Base-by-base conservation (phyloP, 1,140 invertebrate genomes). In the Drosophila watanabei region DNA sequence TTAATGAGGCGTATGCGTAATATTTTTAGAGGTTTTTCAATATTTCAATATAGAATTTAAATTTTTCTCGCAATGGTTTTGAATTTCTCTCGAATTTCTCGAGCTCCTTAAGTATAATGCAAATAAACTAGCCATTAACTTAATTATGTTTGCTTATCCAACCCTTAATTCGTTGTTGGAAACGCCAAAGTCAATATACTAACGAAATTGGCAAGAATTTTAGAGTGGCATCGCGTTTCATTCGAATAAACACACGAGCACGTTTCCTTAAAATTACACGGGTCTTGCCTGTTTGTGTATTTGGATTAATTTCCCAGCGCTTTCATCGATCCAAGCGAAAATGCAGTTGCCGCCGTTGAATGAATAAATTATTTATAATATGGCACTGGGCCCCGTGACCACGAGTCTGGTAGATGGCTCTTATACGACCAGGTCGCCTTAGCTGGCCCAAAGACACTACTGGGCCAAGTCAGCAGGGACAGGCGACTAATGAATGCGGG, bases 391-490 rank as follows among this genome's bases (percentile, higher is more conserved):
- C n/a, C 16, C 18, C 28, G 35, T 7, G 28, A 14, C 33, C 33
- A 24, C 5, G 37, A 13, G 51, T 28, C 33, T 28, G 14, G 16
- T 41, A 13, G 18, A 57, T 11, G 54, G 35, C 43, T 46, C 28
- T 49, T 51, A 52, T 64, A 69, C 43, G 43, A 39, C 57, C 14
- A 52, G 63, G 41, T 63, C 45, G 66, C 24, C 56, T 85, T 63
- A 75, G 69, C 58, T 57, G 54, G 75, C 57, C 76, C 75, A 80
- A 61, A 82, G 79, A 75, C 68, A 87, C 56, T 79, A 87, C 41
- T 79, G 45, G 30, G 51, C 65, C 41, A 70, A 69, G 65, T 41
- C 65, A 39, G 49, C 51, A n/a, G 30, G 33, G 24, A 61, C 56
- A 28, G 41, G 39, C 52, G 59, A 59, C 79, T 87, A 75, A 86